Base-by-base conservation (phyloP, 2,797 vertebrate genomes). In the Cirrhinus molitorella region DNA sequence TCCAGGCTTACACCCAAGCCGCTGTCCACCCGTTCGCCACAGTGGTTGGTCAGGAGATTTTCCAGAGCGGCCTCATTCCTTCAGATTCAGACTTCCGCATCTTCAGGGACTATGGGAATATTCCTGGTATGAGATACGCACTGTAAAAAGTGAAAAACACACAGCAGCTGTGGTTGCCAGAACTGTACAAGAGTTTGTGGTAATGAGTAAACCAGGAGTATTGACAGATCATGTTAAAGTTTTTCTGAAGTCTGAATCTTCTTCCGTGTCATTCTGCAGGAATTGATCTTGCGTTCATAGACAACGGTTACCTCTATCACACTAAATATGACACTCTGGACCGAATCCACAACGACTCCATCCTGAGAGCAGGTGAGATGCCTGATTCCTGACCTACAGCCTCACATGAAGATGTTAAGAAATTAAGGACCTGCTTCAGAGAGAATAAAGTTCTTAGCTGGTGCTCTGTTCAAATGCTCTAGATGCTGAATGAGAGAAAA, bases 81-180 rank as follows among this genome's bases (percentile, higher is more conserved):
- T 97, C 97, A 10, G 98, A 99, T 89, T 99, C 98, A 0, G 98
- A 99, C 91, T 99, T 99, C 87, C 96, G 98, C 37, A 99, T 99
- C 91, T 99, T 97, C 89, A 96, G 98, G 79, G 97, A 99, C 90
- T 99, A 98, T 84, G 98, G 98, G 17, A 96, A 96, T 89, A 96
- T 99, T 92, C 98, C 98, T 95, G 98, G 98, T 99, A 91, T 25
- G 34, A 47, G 5, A 76, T 19, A 53, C 53, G 12, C 51, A 55
- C 51, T 21, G 17, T 21, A 53, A 51, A 51, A 17, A n/a, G n/a
- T n/a, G n/a, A n/a, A n/a, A n/a, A n/a, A n/a, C n/a, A n/a, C n/a
- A n/a, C n/a, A n/a, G n/a, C n/a, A n/a, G n/a, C n/a, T n/a, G n/a
- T n/a, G n/a, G n/a, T n/a, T n/a, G n/a, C n/a, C n/a, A n/a, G n/a